A percentile compares a stretch with the other conserved stretches of the same genome.
Evolutionary conservation across 2,888 invertebrate species (phyloP).

Genomic region (Calliopum simillimum): DNA sequence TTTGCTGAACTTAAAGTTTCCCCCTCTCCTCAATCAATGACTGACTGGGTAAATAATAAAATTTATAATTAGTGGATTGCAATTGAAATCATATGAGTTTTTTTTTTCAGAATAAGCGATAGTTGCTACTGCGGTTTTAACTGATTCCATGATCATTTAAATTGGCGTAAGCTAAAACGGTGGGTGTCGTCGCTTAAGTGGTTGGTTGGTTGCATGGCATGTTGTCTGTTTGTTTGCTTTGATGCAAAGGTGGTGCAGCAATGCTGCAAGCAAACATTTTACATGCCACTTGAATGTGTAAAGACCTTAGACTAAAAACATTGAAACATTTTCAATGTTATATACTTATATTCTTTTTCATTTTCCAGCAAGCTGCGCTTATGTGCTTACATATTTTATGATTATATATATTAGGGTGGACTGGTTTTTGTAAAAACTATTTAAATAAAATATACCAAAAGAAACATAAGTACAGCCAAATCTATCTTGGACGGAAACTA

Average conservation of each 20-base stretch:
- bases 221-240: background rate
- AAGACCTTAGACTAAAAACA: slow-evolving; percentile 25
- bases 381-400: background rate
- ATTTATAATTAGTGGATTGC: too few relatives aligned
- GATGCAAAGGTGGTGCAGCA: background rate
- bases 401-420: too few relatives aligned
- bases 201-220: slow-evolving; percentile 12
- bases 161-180: too few relatives aligned
- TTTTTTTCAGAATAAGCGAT: too few relatives aligned
- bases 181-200: slow-evolving; percentile 5
- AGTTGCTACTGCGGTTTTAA: too few relatives aligned
- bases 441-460: too few relatives aligned
- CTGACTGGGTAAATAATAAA: too few relatives aligned
- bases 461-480: background rate
- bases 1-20: too few relatives aligned
- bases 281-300: slow-evolving; percentile 11
- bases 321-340: slow-evolving; percentile 24
- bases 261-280: background rate
- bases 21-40: too few relatives aligned
- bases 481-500: slow-evolving; percentile 11
- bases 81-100: too few relatives aligned
- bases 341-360: background rate
- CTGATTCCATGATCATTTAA: too few relatives aligned
- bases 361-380: background rate
- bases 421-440: too few relatives aligned